phyloP scores from a whole-genome alignment of 2,797 vertebrate genomes.

The Setipinna tenuifilis region DNA sequence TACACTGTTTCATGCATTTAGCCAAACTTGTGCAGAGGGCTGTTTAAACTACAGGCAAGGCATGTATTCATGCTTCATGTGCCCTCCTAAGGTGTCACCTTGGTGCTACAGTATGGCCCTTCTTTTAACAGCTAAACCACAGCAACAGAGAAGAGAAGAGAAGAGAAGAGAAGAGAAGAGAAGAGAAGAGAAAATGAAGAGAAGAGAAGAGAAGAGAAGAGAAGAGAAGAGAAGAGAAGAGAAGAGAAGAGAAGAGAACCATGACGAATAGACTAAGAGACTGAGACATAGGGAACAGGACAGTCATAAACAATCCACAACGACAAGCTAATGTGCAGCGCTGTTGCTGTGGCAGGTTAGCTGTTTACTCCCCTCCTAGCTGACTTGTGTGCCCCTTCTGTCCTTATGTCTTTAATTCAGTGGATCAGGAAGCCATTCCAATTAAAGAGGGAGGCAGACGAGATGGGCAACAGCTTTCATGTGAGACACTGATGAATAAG shows the following conservation, averaged over 20 bases:
- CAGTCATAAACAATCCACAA: not conserved
- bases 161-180: not conserved
- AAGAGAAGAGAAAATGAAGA: not conserved
- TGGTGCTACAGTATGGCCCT: too few species aligned
- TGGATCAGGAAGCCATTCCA: not conserved
- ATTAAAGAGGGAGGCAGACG: not conserved
- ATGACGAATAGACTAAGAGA: not conserved
- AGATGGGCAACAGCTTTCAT: not conserved
- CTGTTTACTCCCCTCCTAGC: not conserved
- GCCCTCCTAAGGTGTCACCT: too few species aligned
- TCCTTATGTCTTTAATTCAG: not conserved
- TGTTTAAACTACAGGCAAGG: not conserved
- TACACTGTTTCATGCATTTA: not conserved
- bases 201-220: not conserved
- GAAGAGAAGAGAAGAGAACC: conserved; percentile 2
- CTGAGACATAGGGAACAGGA: not conserved
- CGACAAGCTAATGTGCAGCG: not conserved
- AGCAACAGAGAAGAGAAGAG: too few species aligned
- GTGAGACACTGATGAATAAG: conserved; percentile 46
- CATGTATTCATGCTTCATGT: not conserved
- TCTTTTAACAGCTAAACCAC: too few species aligned
- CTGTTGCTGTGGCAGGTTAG: not conserved
- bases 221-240: not conserved
- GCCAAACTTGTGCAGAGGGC: not conserved
- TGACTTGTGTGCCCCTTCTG: not conserved